Evolutionary conservation across 2,888 invertebrate genomes (phyloP).

Genomic region (Drosophila mulleri): DNA sequence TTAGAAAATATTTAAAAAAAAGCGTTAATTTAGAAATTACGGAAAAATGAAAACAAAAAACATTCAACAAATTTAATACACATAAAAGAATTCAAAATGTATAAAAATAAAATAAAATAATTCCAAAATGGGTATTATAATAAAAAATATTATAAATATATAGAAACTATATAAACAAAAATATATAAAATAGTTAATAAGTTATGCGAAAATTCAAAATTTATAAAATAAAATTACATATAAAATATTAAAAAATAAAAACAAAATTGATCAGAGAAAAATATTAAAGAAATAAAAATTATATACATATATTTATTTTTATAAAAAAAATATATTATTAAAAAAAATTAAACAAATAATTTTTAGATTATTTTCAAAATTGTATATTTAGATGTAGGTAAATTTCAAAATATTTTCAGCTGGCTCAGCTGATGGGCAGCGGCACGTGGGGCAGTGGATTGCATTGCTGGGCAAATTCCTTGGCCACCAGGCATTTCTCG

Average conservation of each 20-base stretch:
- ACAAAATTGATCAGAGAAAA: too few relatives aligned
- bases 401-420: neutral
- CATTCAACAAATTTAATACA: too few relatives aligned
- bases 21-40: neutral
- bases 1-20: neutral
- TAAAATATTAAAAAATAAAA: too few relatives aligned
- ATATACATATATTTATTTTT: too few relatives aligned
- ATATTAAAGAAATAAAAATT: too few relatives aligned
- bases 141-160: neutral
- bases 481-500: constrained; percentile 73
- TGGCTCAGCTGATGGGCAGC: constrained; percentile 67
- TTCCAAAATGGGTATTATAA: too few relatives aligned
- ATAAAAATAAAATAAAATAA: neutral
- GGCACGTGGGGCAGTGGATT: constrained; percentile 83
- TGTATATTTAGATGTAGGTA: neutral
- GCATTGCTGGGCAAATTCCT: constrained; percentile 77
- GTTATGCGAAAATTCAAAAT: neutral
- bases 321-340: neutral
- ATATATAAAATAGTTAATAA: neutral
- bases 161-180: neutral
- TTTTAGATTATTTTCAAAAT: neutral
- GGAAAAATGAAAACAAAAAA: neutral
- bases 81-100: neutral
- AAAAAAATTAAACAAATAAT: neutral
- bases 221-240: neutral